Base-by-base conservation (phyloP, 37 sponge, comb jelly and placozoan species). In the Theonella swinhoei region DNA sequence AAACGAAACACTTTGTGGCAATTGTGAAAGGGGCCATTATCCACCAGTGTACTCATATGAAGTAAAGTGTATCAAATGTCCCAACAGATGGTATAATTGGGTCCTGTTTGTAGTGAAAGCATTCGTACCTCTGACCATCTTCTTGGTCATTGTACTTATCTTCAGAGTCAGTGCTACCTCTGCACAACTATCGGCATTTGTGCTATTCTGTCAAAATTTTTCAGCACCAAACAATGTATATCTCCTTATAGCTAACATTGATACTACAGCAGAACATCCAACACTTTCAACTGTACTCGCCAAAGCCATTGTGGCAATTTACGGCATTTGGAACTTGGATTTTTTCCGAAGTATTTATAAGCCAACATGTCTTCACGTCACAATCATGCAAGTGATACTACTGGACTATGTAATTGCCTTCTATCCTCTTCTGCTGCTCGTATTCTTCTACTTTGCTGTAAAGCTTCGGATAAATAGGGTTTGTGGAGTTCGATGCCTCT, bases 1-100 rank as follows among this genome's bases (percentile, higher is more conserved):
- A 30, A 62, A 40, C 34, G 87, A 84, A 22, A 59, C 26, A 22
- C 43, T 93, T 20, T 93, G 94, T 67, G 90, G 94, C 2, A 58
- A 74, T 25, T 93, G 94, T 75, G 2, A 31, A 60, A 32, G n/a
- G 4, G 37, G 36, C 14, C 67, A 83, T 30, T 62, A 47, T 37
- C 75, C 81, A 3, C 38, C 76, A 25, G 74, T 69, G 34, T 89
- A 89, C 25, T 82, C 84, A 1, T 83, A 42, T 24, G 42, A 75
- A 7, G 0, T 66, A n/a, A 9, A 64, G 14, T 83, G 84, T 41
- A 31, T 67, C 24, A n/a, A 47, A 20, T 75, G 75, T 20, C 0
- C 41, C 41, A 37, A 11, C 29, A 66, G 37, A 1, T 28, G 23
- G 29, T 37, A 63, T 4, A n/a, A 41, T 68, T 68, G 75, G 68